A percentile compares a stretch with the other conserved stretches of the same genome.
Evolutionary conservation across 1,140 invertebrate species (phyloP).

Genomic region (Aleiodes sp.): DNA sequence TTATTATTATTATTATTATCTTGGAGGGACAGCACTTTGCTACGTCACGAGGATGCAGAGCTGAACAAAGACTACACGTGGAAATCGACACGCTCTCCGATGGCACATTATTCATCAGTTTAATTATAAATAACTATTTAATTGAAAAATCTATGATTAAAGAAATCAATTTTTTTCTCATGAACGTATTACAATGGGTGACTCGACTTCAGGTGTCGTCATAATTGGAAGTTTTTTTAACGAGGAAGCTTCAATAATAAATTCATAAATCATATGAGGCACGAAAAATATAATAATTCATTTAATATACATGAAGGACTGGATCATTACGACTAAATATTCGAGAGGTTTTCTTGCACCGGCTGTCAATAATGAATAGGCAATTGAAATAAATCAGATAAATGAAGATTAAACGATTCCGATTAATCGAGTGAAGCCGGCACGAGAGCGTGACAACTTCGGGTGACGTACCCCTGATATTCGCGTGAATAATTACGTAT

Average conservation of each 20-base stretch:
- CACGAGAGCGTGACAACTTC: constrained; percentile 59
- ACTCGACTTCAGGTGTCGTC: background rate
- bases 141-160: background rate
- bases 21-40: constrained; percentile 65
- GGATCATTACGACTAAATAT: too few species aligned
- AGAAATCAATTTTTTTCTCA: background rate
- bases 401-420: background rate
- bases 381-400: too few species aligned
- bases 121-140: background rate
- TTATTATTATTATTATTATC: constrained; percentile 59
- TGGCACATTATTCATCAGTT: constrained; percentile 57
- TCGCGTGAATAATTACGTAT: constrained; percentile 64
- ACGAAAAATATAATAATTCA: too few species aligned
- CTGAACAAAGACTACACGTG: constrained; percentile 61
- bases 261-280: too few species aligned
- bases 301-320: background rate
- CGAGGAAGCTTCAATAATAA: background rate
- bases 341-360: too few species aligned
- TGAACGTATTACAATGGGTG: background rate
- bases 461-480: constrained; percentile 57
- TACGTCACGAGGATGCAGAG: constrained; percentile 62
- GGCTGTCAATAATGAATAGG: too few species aligned
- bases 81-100: constrained; percentile 65
- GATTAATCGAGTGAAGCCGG: background rate
- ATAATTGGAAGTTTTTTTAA: background rate